These are phyloP conservation scores for Muntiacus reevesi DNA, from an alignment of 2,113 vertebrate genomes.

Conservation along the genomic window DNA sequence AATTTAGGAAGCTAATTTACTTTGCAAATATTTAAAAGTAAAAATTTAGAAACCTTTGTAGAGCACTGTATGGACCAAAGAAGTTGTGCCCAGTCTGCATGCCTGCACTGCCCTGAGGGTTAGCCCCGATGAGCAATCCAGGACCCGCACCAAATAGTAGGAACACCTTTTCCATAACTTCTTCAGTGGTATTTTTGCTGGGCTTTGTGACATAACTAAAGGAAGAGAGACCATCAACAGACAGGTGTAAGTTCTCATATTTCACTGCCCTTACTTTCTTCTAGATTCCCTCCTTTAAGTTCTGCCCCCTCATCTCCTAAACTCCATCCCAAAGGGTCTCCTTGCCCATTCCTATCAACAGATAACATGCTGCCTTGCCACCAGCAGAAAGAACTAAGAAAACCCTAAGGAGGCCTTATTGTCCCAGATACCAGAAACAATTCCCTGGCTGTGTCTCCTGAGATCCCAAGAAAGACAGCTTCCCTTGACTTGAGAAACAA, in stretches of 20 bases:
- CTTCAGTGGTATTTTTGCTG: background rate
- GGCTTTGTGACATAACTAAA: background rate
- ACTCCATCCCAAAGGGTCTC: background rate
- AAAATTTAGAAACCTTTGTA: background rate
- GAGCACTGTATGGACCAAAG: background rate
- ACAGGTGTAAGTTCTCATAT: background rate
- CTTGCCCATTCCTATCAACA: background rate
- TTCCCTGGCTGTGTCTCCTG: background rate
- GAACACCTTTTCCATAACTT: background rate
- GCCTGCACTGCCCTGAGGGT: rapidly evolving
- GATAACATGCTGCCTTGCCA: background rate
- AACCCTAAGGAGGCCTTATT: background rate
- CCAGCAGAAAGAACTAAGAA: background rate
- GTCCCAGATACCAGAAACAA: background rate
- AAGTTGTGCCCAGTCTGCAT: background rate
- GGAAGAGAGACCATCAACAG: background rate
- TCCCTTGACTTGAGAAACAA: background rate
- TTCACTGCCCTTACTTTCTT: background rate
- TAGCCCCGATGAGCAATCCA: background rate
- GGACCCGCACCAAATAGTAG: background rate
- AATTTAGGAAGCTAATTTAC: background rate
- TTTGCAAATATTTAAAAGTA: background rate
- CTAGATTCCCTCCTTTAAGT: background rate
- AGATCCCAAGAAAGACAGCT: background rate
- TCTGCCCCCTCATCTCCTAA: background rate